These are phyloP conservation scores for Synanthedon myopaeformis DNA, from an alignment of 2,888 invertebrate genomes.

Conservation along the genomic window DNA sequence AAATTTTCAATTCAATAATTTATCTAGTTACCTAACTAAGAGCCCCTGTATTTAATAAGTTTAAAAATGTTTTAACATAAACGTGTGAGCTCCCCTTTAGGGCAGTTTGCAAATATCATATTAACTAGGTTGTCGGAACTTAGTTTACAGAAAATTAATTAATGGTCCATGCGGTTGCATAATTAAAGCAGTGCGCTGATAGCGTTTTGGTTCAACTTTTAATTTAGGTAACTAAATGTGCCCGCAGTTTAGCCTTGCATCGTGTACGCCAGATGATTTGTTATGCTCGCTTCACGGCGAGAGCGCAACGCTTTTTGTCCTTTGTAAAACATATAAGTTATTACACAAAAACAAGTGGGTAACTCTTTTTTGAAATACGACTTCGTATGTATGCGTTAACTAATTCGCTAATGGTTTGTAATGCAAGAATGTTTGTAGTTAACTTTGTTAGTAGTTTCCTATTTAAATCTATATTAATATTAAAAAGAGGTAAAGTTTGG, in stretches of 20 bases:
- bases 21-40: background rate
- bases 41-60: background rate
- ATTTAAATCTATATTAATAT: no score
- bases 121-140: slow-evolving; percentile 2
- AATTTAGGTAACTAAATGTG: slow-evolving; percentile 5
- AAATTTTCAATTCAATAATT: no score
- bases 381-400: no score
- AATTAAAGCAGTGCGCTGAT: slow-evolving; percentile 14
- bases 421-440: no score
- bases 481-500: no score
- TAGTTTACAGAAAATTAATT: slow-evolving; percentile 27
- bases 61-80: background rate
- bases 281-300: background rate
- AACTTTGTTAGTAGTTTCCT: no score
- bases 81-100: background rate
- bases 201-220: slow-evolving; percentile 1
- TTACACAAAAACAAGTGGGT: no score
- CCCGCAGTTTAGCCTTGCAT: slow-evolving; percentile 3
- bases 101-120: slow-evolving; percentile 7
- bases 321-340: background rate
- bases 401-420: no score
- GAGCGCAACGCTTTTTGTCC: background rate
- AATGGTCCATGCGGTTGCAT: slow-evolving; percentile 29
- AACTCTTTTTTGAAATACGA: no score
- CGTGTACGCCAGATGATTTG: background rate